phyloP scores from a whole-genome alignment of 2,797 vertebrate genomes.

The Intellagama lesueurii region DNA sequence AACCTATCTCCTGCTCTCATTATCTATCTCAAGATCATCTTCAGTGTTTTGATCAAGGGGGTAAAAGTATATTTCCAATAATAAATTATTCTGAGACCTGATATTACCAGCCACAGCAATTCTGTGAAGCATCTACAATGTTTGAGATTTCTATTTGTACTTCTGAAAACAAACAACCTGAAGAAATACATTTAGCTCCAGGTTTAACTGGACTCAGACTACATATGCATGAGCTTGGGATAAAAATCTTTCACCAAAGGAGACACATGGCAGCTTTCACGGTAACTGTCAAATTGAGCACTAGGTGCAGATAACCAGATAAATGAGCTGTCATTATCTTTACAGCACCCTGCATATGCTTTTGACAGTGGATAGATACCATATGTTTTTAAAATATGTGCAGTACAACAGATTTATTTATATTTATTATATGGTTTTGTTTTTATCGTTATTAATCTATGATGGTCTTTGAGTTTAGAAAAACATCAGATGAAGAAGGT shows the following conservation, averaged over 20 bases:
- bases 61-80: background rate
- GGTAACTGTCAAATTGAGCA: background rate
- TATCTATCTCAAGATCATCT: background rate
- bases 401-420: background rate
- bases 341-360: background rate
- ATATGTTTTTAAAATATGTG: background rate
- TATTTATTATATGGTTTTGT: background rate
- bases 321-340: background rate
- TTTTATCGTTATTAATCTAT: background rate
- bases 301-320: background rate
- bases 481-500: background rate
- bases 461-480: background rate
- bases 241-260: too few relatives aligned
- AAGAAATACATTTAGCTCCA: background rate
- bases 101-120: background rate
- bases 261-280: background rate
- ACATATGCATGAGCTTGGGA: too few relatives aligned
- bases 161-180: background rate
- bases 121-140: background rate
- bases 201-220: background rate
- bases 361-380: background rate
- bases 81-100: background rate
- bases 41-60: background rate
- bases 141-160: background rate
- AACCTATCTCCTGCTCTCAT: background rate